Evolutionary conservation across 2,888 invertebrate genomes (phyloP), one percentile per base, ranked within the genome.

Genomic region (Thyatira batis): DNA sequence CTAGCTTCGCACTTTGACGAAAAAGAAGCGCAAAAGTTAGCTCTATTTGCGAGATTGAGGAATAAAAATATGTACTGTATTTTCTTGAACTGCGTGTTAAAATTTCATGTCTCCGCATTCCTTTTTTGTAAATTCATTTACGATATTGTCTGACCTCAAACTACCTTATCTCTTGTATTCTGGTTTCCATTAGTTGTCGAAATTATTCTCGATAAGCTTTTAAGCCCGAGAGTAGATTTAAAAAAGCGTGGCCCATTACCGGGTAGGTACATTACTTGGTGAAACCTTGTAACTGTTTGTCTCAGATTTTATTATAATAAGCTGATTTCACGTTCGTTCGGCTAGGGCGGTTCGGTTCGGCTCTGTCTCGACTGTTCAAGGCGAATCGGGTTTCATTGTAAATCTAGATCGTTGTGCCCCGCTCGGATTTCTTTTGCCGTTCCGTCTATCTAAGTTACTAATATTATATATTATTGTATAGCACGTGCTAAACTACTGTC

Each of bases 381-480:
- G 76, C 70, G 83, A 76, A 63, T 89, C 82, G 55, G 73, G 82
- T 89, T 89, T 80, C 89, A 80, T 68, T 82, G 86, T 85, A 87
- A 87, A 76, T 74, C 82, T 85, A 88, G 82, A 87, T 78, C 80
- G 85, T 81, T 79, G 76, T 73, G 78, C 75, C 63, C 67, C 61
- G 60, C 81, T 89, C 81, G 69, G 76, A 61, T 89, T 86, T 84
- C 87, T 75, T 67, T 61, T 55, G 74, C 69, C 68, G 71, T 74
- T 72, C 66, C 56, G 57, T 66, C 60, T 58, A 50, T 52, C 9
- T 28, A 9, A 13, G 20, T 8, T 17, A 17, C 39, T 39, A n/a
- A 39, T 33, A 13, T 13, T 13, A 5, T 13, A 17, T 17, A n/a
- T 2, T 8, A 39, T 39, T 39, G 17, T 39, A 17, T 39, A 39